These are phyloP conservation scores for Coracias cyanogaster DNA, from an alignment of 2,797 vertebrate species.

Conservation along the genomic window DNA sequence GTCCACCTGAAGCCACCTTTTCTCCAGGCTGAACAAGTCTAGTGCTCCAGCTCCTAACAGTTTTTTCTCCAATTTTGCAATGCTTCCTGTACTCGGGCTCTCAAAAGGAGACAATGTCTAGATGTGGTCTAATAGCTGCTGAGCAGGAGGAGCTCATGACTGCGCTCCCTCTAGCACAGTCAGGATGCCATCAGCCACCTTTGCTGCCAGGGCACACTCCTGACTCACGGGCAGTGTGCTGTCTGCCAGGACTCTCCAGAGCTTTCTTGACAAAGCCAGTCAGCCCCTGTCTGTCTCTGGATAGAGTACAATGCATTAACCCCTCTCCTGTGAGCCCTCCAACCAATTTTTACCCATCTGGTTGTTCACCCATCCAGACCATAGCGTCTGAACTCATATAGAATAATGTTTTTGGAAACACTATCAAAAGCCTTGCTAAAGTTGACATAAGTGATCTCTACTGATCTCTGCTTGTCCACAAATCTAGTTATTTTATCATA, in stretches of 20 bases:
- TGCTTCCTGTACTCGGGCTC: not conserved
- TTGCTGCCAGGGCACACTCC: not conserved
- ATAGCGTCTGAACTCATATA: not conserved
- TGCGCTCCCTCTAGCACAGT: not conserved
- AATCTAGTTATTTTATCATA: not conserved
- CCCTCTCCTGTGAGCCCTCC: not conserved
- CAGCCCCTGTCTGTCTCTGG: not conserved
- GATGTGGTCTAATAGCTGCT: not conserved
- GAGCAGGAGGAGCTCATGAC: not conserved
- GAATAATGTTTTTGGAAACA: not conserved
- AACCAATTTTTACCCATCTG: not conserved
- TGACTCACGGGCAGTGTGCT: rapidly evolving
- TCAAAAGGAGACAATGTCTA: not conserved
- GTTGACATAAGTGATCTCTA: not conserved
- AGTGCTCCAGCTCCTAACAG: not conserved
- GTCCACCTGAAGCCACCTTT: not conserved
- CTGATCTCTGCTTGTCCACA: not conserved
- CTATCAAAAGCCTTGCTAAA: not conserved
- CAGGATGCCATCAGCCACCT: not conserved
- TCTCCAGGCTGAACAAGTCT: not conserved
- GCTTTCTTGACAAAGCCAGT: not conserved
- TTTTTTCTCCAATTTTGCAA: not conserved
- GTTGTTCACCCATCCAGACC: not conserved
- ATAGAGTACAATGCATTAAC: not conserved
- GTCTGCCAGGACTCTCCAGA: not conserved